These are phyloP conservation scores for Sylvilagus bachmani DNA, from an alignment of 2,113 vertebrate species.

Conservation along the genomic window DNA sequence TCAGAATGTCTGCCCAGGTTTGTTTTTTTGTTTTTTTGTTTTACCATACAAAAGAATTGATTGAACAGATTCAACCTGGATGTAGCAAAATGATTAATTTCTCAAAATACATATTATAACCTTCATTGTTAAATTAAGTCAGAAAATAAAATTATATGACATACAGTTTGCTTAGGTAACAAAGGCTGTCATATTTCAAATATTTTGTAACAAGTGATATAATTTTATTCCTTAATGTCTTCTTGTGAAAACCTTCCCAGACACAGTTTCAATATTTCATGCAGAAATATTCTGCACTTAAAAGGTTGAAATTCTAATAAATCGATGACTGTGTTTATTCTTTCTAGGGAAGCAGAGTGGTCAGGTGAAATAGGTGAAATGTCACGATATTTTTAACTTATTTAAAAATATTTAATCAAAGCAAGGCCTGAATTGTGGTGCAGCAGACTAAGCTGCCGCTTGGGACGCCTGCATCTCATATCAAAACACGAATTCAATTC, in stretches of 20 bases:
- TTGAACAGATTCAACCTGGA: slow-evolving; percentile 70
- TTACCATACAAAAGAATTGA: slow-evolving; percentile 72
- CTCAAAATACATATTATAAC: slow-evolving; percentile 48
- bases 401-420: slow-evolving; percentile 14
- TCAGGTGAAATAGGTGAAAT: background rate
- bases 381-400: background rate
- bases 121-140: slow-evolving; percentile 50
- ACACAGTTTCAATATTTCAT: background rate
- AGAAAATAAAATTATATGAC: slow-evolving; percentile 69
- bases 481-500: no score
- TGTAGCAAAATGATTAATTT: slow-evolving; percentile 76
- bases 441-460: no score
- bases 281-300: background rate
- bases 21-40: slow-evolving; percentile 72
- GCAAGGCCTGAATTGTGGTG: no score
- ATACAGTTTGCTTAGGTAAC: background rate
- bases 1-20: slow-evolving; percentile 69
- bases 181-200: slow-evolving; percentile 39
- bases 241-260: background rate
- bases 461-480: no score
- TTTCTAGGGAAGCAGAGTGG: background rate
- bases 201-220: slow-evolving; percentile 48
- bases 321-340: background rate
- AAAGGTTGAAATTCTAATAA: background rate
- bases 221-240: background rate